Percentiles rank a stretch among this genome's conserved stretches.
Conservation (phyloP, 1,140 invertebrate species). For the Drosophila micromelanica region DNA sequence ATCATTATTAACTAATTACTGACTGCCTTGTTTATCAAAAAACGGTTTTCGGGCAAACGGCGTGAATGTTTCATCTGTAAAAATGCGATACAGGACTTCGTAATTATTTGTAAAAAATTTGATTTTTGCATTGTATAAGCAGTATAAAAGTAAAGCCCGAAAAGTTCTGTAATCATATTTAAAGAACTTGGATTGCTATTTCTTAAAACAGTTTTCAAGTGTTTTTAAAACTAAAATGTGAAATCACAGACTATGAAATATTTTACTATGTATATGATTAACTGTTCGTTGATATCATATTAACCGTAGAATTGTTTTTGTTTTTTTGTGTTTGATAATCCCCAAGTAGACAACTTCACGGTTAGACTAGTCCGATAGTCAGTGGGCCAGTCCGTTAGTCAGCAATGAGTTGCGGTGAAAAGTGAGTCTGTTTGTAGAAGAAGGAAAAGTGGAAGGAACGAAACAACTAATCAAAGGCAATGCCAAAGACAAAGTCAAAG, state of each 20-base stretch:
- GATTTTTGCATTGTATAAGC: too few species aligned
- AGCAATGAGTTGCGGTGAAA: constrained; percentile 63
- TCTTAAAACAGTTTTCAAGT: too few species aligned
- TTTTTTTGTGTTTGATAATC: constrained; percentile 45
- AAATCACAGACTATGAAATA: not conserved
- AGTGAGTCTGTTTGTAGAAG: constrained; percentile 62
- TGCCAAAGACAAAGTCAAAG: constrained; percentile 12
- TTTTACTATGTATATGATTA: not conserved
- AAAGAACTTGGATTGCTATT: too few species aligned
- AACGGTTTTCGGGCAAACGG: too few species aligned
- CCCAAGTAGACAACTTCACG: constrained; percentile 30
- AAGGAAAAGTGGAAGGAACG: constrained; percentile 11
- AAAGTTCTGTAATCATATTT: too few species aligned
- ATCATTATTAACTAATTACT: too few species aligned
- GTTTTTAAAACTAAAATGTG: too few species aligned
- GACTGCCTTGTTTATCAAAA: too few species aligned
- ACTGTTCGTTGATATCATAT: not conserved
- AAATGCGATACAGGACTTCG: too few species aligned
- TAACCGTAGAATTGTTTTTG: constrained; percentile 28
- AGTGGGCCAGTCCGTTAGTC: constrained; percentile 44
- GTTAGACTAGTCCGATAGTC: constrained; percentile 15
- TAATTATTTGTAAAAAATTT: too few species aligned
- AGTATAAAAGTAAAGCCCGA: too few species aligned
- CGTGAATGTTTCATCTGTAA: too few species aligned
- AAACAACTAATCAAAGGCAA: constrained; percentile 18